phyloP scores from a whole-genome alignment of 2,113 vertebrate species.

The Baryphthengus martii region DNA sequence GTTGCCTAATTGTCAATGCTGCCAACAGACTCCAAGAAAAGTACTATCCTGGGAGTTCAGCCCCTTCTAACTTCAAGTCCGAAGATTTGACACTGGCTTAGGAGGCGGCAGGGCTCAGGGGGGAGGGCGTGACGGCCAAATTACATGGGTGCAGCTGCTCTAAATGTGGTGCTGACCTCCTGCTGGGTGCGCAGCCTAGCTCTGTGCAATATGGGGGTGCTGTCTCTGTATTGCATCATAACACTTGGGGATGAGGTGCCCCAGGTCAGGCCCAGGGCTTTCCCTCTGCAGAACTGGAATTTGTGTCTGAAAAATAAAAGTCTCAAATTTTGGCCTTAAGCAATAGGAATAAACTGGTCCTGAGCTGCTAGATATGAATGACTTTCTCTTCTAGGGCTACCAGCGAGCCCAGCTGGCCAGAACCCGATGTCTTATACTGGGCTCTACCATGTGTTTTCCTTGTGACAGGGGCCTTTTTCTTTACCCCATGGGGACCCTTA shows the following conservation, averaged over 20 bases:
- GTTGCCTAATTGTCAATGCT: constrained; percentile 36
- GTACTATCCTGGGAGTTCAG: neutral
- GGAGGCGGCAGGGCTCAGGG: neutral
- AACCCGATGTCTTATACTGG: neutral
- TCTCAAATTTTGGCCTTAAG: neutral
- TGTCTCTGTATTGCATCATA: neutral
- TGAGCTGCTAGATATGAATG: neutral
- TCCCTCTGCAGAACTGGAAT: neutral
- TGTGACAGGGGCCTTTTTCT: neutral
- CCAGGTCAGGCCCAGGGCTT: neutral
- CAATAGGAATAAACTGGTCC: neutral
- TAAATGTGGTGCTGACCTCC: neutral
- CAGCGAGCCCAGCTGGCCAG: neutral
- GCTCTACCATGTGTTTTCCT: neutral
- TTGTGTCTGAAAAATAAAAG: neutral
- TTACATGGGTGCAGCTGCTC: neutral
- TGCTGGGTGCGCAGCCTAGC: neutral
- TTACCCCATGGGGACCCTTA: neutral
- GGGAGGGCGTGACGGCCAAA: neutral
- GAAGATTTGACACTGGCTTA: neutral
- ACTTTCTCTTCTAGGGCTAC: neutral
- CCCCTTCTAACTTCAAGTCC: neutral
- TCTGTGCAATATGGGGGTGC: rapidly evolving
- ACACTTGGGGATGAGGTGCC: rapidly evolving
- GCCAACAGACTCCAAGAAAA: neutral